phyloP scores from a whole-genome alignment of 2,888 invertebrate genomes.

The Agrotis exclamationis region DNA sequence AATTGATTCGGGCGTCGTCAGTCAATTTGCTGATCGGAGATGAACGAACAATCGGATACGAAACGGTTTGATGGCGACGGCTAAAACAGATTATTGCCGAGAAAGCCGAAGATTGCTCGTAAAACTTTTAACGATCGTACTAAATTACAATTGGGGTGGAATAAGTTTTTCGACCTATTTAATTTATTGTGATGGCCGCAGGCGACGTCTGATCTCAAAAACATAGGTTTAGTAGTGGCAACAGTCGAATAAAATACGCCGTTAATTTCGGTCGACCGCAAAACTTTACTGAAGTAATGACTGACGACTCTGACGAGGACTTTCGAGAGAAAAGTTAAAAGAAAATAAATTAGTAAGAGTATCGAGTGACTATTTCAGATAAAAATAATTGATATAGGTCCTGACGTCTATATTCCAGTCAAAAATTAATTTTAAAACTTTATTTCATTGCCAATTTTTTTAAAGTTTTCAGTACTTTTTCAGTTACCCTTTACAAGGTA shows the following conservation, averaged over 20 bases:
- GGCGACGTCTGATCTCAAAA: constrained; percentile 69
- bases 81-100: constrained; percentile 81
- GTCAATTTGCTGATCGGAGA: constrained; percentile 75
- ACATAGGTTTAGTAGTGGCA: constrained; percentile 67
- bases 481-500: constrained; percentile 18
- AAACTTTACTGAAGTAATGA: constrained; percentile 16
- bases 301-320: background rate
- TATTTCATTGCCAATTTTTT: too few relatives aligned
- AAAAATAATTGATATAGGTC: background rate
- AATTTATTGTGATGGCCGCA: constrained; percentile 76
- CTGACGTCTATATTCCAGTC: background rate
- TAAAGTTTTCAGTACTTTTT: background rate
- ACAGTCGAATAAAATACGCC: constrained; percentile 56
- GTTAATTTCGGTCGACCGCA: constrained; percentile 47
- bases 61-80: constrained; percentile 74
- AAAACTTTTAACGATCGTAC: constrained; percentile 84
- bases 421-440: background rate
- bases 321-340: background rate
- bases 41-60: constrained; percentile 72
- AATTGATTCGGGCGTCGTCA: constrained; percentile 73
- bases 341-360: background rate
- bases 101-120: constrained; percentile 82
- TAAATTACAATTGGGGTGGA: constrained; percentile 82
- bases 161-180: constrained; percentile 80
- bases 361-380: background rate